Conservation (phyloP, 2,113 vertebrate species). For the Cavia porcellus region DNA sequence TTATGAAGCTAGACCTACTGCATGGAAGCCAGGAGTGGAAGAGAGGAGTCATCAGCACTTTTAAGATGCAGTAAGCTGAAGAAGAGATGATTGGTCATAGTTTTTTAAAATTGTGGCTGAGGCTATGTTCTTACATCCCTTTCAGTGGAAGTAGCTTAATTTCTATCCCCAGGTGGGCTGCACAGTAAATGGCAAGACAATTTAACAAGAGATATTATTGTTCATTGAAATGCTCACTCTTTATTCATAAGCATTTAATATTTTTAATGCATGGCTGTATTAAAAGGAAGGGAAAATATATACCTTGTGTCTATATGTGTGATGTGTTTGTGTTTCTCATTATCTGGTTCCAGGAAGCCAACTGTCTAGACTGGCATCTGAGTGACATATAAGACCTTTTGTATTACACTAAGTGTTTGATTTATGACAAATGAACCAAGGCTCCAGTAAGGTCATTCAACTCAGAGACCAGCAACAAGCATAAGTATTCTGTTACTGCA, state of each 20-base stretch:
- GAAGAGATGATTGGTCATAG: fast-evolving
- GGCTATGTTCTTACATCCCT: neutral
- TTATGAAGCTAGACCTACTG: neutral
- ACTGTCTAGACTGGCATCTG: slow-evolving; percentile 15
- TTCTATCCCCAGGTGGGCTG: neutral
- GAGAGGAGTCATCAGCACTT: neutral
- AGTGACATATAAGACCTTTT: slow-evolving; percentile 24
- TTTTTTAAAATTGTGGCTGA: neutral
- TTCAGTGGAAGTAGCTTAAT: neutral
- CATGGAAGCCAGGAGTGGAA: neutral
- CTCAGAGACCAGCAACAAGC: neutral
- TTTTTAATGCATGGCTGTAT: slow-evolving; percentile 22
- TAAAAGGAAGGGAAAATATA: slow-evolving; percentile 7
- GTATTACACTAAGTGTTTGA: neutral
- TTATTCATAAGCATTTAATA: neutral
- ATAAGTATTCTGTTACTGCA: neutral
- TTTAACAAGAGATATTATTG: neutral
- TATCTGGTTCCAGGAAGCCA: slow-evolving; percentile 61
- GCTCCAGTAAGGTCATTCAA: neutral
- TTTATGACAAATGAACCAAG: slow-evolving; percentile 31
- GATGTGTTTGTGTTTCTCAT: slow-evolving; percentile 31
- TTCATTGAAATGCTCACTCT: neutral
- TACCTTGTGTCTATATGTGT: slow-evolving; percentile 15
- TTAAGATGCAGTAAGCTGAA: neutral
- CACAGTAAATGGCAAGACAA: neutral